Evolutionary conservation across 64 coral and sea anemone species (phyloP), one percentile per base, ranked within the genome.

Genomic region (Actinia equina): DNA sequence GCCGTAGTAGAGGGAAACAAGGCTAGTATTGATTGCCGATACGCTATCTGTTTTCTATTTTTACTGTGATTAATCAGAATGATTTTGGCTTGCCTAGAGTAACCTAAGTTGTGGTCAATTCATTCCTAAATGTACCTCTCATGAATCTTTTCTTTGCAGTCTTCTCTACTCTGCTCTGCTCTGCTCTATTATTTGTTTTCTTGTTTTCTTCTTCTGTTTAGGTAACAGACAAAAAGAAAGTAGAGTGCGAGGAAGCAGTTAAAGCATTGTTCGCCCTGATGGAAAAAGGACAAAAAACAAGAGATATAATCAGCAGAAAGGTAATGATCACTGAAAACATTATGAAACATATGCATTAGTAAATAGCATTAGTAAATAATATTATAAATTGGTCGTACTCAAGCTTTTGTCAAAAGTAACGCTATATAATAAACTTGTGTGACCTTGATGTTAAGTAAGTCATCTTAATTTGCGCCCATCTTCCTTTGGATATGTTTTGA

Each of bases 231-330:
- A 27, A 87, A 52, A 92, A 92, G 77, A 87, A 74, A 54, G n/a
- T 51, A 10, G 90, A 92, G 61, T 86, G 86, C 3, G 79, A 83
- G 25, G 62, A 92, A 64, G 90, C 90, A 42, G 90, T 92, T n/a
- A 92, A 82, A 22, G 77, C 90, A 17, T 87, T 92, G 85, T 92
- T 92, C 83, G 27, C 85, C 1, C 17, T 92, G 1, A 92, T 92
- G 90, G 84, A 87, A 45, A 19, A 76, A 52, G 90, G 90, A 55
- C 70, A 59, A 19, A 92, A 52, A 56, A 62, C 90, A 42, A 83
- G 85, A 43, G 59, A 87, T 65, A 87, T 92, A 27, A 43, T 92
- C 51, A 87, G 63, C 43, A 77, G 79, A 19, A 87, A 92, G 90
- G 90, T 92, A 63, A 83, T 86, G 60, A 12, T n/a, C 14, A 37